Evolutionary conservation across 2,113 vertebrate species (phyloP).

Genomic region (Chlorodrepanis virens): DNA sequence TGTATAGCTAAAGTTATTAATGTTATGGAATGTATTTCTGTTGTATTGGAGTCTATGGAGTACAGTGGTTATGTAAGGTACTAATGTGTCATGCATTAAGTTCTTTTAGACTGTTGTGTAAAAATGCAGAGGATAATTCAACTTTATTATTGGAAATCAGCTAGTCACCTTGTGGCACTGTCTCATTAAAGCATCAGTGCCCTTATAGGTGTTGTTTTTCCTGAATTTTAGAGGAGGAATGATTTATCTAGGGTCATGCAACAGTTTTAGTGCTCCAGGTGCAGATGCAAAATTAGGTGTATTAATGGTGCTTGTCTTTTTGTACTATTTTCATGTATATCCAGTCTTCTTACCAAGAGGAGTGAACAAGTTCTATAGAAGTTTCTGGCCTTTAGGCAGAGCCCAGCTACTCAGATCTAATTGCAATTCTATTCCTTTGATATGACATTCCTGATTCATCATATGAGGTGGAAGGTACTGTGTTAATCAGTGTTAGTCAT

Average conservation of each 20-base stretch:
- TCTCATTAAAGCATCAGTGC: neutral
- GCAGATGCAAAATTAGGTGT: neutral
- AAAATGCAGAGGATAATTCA: neutral
- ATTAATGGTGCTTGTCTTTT: neutral
- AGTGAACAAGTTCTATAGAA: neutral
- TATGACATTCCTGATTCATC: neutral
- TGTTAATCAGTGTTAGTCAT: neutral
- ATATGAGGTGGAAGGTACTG: neutral
- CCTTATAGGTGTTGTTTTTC: neutral
- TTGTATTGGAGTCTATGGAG: neutral
- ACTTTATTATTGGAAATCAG: neutral
- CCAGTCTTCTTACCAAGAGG: neutral
- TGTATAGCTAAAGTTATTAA: neutral
- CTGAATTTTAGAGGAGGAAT: neutral
- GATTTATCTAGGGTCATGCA: neutral
- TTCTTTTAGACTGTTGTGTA: neutral
- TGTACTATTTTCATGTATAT: neutral
- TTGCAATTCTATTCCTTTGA: neutral
- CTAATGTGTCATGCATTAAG: neutral
- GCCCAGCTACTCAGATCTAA: neutral
- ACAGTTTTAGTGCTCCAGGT: neutral
- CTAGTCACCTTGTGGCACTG: neutral
- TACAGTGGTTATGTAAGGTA: neutral
- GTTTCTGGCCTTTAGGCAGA: neutral
- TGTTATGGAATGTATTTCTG: fast-evolving